Evolutionary conservation across 2,888 invertebrate species (phyloP), one percentile per base, ranked within the genome.

Genomic region (Metacarcinus magister): DNA sequence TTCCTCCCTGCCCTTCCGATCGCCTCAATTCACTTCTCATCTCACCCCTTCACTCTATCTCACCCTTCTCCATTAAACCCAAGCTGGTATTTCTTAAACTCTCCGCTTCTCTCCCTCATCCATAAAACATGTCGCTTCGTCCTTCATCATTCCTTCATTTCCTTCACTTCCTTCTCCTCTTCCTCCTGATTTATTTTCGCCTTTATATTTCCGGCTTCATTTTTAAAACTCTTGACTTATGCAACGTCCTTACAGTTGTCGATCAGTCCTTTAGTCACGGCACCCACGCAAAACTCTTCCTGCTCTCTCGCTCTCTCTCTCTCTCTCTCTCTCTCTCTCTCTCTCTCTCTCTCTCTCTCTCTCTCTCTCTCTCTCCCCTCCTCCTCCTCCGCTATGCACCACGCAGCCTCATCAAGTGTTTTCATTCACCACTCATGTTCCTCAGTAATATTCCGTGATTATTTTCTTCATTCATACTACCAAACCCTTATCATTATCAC

Each of bases 101-200:
- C 67, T 67, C n/a, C 67, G 16, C 28, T 28, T 82, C 32, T 32
- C 32, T 82, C 32, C 82, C 82, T 82, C 82, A 82, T 82, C 82
- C 82, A 82, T 82, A 82, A 82, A 82, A 82, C 82, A 82, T 82
- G 82, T 82, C 82, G 28, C 82, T 82, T n/a, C 82, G 82, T 82
- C 32, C 82, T 82, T 82, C 82, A 32, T 82, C 82, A 82, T 28
- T 82, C 82, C 82, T 82, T 82, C 82, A 82, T 32, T 82, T 82
- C 82, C 82, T 32, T 32, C 82, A 19, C 82, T 23, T 82, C 82
- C 32, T 82, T 32, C 82, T 82, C 82, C 67, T 67, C 67, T 19
- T 67, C 67, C 67, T 67, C 67, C 23, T 67, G 67, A 82, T 32
- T 82, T 32, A 82, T 28, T 67, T 32, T 13, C 28, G 28, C 82